phyloP scores from a whole-genome alignment of 2,113 vertebrate genomes.

The Oreochromis niloticus region DNA sequence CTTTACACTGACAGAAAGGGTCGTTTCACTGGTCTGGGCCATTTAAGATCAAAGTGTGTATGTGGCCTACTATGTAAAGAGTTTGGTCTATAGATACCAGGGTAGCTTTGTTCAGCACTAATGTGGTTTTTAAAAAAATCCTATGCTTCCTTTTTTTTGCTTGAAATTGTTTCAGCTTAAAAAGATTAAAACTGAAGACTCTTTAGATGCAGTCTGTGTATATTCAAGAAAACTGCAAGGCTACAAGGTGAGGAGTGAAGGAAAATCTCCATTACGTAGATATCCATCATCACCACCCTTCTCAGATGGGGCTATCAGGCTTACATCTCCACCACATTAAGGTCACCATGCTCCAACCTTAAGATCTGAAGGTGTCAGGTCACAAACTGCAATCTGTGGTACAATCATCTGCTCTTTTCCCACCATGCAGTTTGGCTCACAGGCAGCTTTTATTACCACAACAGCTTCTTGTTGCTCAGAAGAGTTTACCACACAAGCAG shows the following conservation, averaged over 20 bases:
- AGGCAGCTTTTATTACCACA: slow-evolving; percentile 9
- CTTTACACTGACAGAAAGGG: not conserved
- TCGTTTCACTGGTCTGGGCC: not conserved
- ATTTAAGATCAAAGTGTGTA: not conserved
- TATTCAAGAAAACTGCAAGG: not conserved
- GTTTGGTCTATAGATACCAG: not conserved
- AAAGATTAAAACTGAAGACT: not conserved
- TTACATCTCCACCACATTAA: not conserved
- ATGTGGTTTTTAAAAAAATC: not conserved
- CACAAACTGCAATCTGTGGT: not conserved
- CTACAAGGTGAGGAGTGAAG: not conserved
- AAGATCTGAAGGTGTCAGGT: slow-evolving; percentile 5
- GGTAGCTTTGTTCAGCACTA: not conserved
- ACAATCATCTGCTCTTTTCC: not conserved
- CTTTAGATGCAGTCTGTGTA: not conserved
- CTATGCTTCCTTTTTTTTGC: not conserved
- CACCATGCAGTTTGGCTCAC: not conserved
- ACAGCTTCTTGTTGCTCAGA: not conserved
- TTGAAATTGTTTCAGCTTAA: not conserved
- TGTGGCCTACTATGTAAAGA: not conserved
- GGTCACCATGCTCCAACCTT: not conserved
- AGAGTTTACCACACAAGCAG: not conserved
- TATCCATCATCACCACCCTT: not conserved
- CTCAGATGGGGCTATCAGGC: not conserved
- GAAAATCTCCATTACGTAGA: not conserved